These are phyloP conservation scores for Aphyosemion australe DNA, from an alignment of 2,113 vertebrate genomes.

Conservation along the genomic window DNA sequence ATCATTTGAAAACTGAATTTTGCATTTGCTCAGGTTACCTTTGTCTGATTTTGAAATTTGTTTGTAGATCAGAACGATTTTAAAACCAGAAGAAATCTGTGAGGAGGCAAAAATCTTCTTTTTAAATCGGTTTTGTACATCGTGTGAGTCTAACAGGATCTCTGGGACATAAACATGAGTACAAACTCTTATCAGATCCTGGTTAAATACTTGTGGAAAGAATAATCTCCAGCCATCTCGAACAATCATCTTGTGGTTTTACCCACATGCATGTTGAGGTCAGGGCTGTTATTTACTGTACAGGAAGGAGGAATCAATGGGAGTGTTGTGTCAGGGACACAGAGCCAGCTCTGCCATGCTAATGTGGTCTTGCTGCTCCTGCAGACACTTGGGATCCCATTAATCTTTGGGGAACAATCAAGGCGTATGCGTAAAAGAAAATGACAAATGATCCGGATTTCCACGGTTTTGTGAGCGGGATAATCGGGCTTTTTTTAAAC, in stretches of 20 bases:
- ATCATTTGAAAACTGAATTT: too few species aligned
- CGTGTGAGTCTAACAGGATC: constrained; percentile 38
- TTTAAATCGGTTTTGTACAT: too few species aligned
- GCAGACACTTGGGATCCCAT: constrained; percentile 1
- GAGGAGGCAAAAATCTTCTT: too few species aligned
- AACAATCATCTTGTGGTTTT: constrained; percentile 54
- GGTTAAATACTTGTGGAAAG: constrained; percentile 57
- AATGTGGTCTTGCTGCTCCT: constrained; percentile 9
- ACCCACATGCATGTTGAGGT: constrained; percentile 21
- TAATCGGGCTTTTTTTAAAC: constrained; percentile 3
- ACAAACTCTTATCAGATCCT: constrained; percentile 52
- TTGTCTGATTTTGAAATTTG: too few species aligned
- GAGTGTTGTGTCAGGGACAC: constrained; percentile 46
- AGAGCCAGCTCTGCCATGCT: constrained; percentile 8
- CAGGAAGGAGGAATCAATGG: constrained; percentile 8
- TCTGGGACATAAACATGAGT: constrained; percentile 57
- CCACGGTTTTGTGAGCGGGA: background rate
- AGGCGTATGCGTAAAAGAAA: background rate
- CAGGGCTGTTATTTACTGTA: constrained; percentile 21
- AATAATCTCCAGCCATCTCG: constrained; percentile 50
- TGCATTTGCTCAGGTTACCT: too few species aligned
- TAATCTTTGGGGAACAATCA: constrained; percentile 1
- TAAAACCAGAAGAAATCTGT: too few species aligned
- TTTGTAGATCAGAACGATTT: too few species aligned
- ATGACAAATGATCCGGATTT: background rate